A percentile compares a stretch with the other conserved stretches of the same genome.
These are phyloP conservation scores for Sphyrna mokarran DNA, from an alignment of 2,113 vertebrate genomes.

Conservation along the genomic window DNA sequence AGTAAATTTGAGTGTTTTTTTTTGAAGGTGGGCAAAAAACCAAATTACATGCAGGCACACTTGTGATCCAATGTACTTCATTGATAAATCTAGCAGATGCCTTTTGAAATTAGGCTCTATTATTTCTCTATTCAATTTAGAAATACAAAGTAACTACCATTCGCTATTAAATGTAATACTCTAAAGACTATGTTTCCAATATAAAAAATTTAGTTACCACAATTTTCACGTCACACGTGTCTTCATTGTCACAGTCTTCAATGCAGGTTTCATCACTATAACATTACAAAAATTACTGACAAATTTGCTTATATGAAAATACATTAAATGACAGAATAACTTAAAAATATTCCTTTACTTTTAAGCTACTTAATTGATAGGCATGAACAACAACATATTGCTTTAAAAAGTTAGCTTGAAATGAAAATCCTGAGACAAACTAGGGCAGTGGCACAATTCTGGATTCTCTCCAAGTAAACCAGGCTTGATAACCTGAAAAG, in stretches of 20 bases:
- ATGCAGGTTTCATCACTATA: slow-evolving; percentile 11
- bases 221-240: background rate
- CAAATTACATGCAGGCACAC: background rate
- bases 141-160: background rate
- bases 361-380: background rate
- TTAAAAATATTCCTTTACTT: background rate
- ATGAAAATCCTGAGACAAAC: background rate
- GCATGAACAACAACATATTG: background rate
- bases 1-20: background rate
- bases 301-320: background rate
- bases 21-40: background rate
- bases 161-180: background rate
- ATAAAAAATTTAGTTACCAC: slow-evolving; percentile 26
- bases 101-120: background rate
- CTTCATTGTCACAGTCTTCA: background rate
- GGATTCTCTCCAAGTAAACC: background rate
- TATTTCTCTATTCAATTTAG: background rate
- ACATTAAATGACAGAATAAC: background rate
- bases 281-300: background rate
- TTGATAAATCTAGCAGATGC: background rate
- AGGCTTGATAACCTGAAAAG: background rate
- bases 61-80: background rate
- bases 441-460: background rate
- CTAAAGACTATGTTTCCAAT: background rate
- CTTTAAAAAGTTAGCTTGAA: background rate